Percentiles rank a stretch among this genome's conserved stretches.
phyloP scores from a whole-genome alignment of 2,888 invertebrate genomes.

The Acleris literana region DNA sequence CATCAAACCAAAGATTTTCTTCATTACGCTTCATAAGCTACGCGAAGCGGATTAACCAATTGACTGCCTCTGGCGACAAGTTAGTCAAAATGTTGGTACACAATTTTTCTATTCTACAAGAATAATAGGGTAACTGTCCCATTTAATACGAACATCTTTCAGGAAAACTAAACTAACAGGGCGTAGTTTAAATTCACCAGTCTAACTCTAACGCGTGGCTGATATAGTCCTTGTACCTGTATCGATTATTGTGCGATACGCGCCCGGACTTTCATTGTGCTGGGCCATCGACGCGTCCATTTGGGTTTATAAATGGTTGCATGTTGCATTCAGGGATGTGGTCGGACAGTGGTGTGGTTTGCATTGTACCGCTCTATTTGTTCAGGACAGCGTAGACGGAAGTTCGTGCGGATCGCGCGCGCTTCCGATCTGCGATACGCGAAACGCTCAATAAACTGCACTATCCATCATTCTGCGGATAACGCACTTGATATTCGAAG shows the following conservation, averaged over 20 bases:
- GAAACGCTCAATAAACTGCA: conserved; percentile 38
- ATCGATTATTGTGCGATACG: conserved; percentile 38
- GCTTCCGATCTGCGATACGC: conserved; percentile 54
- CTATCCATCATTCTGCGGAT: conserved; percentile 44
- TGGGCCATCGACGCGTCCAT: conserved; percentile 50
- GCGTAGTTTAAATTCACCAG: not conserved
- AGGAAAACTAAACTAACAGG: not conserved
- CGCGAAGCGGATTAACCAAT: not conserved
- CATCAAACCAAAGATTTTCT: not conserved
- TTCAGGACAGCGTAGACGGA: conserved; percentile 68
- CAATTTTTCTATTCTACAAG: too few relatives aligned
- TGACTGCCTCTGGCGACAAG: not conserved
- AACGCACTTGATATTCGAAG: not conserved
- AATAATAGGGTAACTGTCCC: not conserved
- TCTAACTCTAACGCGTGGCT: conserved; percentile 1
- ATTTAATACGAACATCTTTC: too few relatives aligned
- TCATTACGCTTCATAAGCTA: not conserved
- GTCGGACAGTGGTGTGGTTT: conserved; percentile 2
- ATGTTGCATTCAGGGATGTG: conserved; percentile 55
- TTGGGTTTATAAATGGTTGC: conserved; percentile 68
- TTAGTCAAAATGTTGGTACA: not conserved
- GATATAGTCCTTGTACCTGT: conserved; percentile 5
- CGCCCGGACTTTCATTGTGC: conserved; percentile 24
- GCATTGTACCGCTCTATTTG: conserved; percentile 66
- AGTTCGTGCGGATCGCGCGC: conserved; percentile 67